A percentile compares a stretch with the other conserved stretches of the same genome.
These are phyloP conservation scores for Tauraco hartlaubi DNA, from an alignment of 2,797 vertebrate species.

Conservation along the genomic window DNA sequence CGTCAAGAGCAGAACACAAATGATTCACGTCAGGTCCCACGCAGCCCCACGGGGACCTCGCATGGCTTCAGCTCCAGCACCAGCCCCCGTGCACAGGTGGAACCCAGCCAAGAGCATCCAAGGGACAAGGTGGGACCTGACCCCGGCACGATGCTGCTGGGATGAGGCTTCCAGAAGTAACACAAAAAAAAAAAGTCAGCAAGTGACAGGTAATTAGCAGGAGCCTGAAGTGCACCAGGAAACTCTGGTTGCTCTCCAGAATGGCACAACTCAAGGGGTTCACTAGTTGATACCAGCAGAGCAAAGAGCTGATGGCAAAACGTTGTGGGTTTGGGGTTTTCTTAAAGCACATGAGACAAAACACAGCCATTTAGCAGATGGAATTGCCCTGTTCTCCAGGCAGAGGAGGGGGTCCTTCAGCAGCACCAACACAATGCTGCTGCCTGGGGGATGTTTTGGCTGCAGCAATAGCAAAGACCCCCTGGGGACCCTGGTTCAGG, in stretches of 20 bases:
- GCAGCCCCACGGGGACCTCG: accelerated
- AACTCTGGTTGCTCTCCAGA: neutral
- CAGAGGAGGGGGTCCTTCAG: neutral
- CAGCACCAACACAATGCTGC: accelerated
- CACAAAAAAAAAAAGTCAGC: neutral
- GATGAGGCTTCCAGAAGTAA: neutral
- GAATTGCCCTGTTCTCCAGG: neutral
- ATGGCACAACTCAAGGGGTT: neutral
- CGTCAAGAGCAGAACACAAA: neutral
- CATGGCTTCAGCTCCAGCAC: neutral
- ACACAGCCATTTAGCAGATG: neutral
- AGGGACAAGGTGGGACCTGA: neutral
- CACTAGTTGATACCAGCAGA: neutral
- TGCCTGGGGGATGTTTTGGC: neutral
- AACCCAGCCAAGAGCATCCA: neutral
- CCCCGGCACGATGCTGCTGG: accelerated
- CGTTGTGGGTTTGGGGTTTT: neutral
- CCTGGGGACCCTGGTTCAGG: no score
- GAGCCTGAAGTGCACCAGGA: neutral
- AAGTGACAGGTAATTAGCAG: neutral
- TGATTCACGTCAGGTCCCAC: accelerated
- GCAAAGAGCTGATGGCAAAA: neutral
- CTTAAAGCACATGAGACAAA: neutral
- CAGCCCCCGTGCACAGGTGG: accelerated
- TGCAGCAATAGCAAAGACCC: neutral